Evolutionary conservation across 1,140 invertebrate species (phyloP).

Genomic region (Platyscapa corneri): DNA sequence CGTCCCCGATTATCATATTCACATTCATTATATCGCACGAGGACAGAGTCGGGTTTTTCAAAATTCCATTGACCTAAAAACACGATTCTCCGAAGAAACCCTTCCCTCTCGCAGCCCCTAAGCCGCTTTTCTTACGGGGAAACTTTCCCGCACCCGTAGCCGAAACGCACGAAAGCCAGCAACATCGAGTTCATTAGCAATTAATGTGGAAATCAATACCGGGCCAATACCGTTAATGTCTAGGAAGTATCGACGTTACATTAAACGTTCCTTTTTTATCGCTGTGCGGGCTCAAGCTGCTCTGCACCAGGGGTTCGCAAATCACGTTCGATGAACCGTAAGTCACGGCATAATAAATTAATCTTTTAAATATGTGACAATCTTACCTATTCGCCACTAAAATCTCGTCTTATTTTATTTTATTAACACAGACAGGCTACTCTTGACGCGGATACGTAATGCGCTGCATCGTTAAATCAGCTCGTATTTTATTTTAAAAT

Average conservation of each 20-base stretch:
- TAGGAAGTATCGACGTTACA: background rate
- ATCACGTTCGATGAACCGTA: background rate
- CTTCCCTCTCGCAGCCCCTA: background rate
- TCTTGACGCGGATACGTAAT: background rate
- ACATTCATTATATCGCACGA: conserved; percentile 2
- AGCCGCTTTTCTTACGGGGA: background rate
- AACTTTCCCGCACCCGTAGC: background rate
- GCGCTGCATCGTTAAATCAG: background rate
- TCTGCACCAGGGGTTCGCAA: no score
- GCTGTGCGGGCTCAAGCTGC: no score
- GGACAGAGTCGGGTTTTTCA: conserved; percentile 21
- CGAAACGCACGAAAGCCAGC: background rate
- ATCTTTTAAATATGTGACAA: background rate
- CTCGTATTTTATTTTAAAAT: background rate
- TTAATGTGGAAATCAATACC: background rate
- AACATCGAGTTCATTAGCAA: background rate
- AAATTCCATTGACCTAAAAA: conserved; percentile 42
- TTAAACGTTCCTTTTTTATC: background rate
- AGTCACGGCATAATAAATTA: background rate
- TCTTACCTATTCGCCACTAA: background rate
- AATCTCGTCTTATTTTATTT: background rate
- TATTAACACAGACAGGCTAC: background rate
- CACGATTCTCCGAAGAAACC: background rate
- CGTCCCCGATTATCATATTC: conserved; percentile 4
- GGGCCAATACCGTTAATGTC: background rate